Evolutionary conservation across 2,113 vertebrate genomes (phyloP).

Genomic region (Eolophus roseicapilla): DNA sequence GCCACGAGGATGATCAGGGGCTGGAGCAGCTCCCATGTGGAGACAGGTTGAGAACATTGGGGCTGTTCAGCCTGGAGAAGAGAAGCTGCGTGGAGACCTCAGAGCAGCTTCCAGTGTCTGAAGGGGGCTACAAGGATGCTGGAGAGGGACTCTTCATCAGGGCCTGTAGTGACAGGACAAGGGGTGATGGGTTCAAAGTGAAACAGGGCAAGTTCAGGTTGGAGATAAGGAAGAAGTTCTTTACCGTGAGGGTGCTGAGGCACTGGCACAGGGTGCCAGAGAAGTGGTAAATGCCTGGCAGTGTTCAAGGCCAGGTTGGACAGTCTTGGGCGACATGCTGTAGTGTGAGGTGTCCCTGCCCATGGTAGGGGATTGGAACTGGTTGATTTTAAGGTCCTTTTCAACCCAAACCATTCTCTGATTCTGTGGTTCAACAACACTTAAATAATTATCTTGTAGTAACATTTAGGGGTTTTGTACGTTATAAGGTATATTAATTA

Average conservation of each 20-base stretch:
- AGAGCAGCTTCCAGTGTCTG: neutral
- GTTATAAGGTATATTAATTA: neutral
- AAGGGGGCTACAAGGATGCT: neutral
- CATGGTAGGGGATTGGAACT: neutral
- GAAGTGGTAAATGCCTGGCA: neutral
- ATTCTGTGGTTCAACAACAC: neutral
- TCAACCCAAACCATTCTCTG: neutral
- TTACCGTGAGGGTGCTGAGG: neutral
- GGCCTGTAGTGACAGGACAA: neutral
- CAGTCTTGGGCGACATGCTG: neutral
- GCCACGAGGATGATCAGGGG: neutral
- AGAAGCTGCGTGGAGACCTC: neutral
- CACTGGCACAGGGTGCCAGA: neutral
- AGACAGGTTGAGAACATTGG: neutral
- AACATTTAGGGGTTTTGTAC: neutral
- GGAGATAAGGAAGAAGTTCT: neutral
- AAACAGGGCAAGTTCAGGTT: neutral
- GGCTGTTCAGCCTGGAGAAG: neutral
- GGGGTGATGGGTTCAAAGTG: neutral
- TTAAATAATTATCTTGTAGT: neutral
- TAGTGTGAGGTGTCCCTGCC: neutral
- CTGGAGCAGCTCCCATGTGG: neutral
- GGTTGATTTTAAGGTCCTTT: neutral
- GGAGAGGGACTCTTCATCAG: neutral
- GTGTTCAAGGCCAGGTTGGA: neutral